Evolutionary conservation across 2,888 invertebrate species (phyloP), one percentile per base, ranked within the genome.

Genomic region (Antheraea assamensis): DNA sequence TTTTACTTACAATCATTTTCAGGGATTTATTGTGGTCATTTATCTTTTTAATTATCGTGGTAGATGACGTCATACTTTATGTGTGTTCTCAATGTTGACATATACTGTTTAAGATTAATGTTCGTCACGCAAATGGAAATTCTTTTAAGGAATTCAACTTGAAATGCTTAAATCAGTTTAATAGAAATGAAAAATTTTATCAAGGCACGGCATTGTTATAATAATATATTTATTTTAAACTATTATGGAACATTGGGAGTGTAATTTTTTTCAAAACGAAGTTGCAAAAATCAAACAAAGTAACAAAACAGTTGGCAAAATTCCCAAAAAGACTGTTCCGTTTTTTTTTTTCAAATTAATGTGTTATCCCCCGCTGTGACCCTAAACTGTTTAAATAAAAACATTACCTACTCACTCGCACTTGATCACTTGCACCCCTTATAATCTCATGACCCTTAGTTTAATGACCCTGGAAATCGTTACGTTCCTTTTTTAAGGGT

Each of bases 371-470:
- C 80, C 78, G 72, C 72, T 78, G 80, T 77, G 81, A 78, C 78
- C 80, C 55, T 27, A 19, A 30, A 24, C 70, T 27, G 52, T 72
- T 70, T 68, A 82, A 91, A 92, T 91, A 90, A 91, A 92, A 92
- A 92, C 94, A 92, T 92, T 90, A 90, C 87, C 88, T 90, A 90
- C 87, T 88, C 85, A 85, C 87, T 90, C 87, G 88, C 92, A 92
- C 88, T 93, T 90, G 92, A 94, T 93, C 90, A 87, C 83, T 86
- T 82, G 84, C 88, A 89, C 92, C 92, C 92, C 90, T 90, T 88
- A 82, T 90, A 90, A 90, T 88, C 61, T 10, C 61, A 64, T 64
- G 61, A 88, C 87, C 85, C 88, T 91, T 88, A 91, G 92, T 91
- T 92, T 87, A 93, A 94, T 93, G 92, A 86, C 83, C 91, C 89